phyloP scores from a whole-genome alignment of 2,113 vertebrate species.

The Forbesichthys agassizii region DNA sequence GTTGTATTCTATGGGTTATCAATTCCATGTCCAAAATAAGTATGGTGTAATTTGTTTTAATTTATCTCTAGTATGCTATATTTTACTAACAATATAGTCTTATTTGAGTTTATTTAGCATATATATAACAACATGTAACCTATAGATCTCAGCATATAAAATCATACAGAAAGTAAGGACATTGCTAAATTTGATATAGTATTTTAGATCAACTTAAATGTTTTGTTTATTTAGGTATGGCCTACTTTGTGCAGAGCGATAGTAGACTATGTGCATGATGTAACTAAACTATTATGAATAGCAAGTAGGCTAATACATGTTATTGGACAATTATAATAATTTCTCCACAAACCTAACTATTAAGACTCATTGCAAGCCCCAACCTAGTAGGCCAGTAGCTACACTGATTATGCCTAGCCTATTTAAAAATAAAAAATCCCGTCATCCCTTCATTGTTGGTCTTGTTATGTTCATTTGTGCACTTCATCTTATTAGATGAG shows the following conservation, averaged over 20 bases:
- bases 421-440: not conserved
- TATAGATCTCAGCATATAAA: no score
- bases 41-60: not conserved
- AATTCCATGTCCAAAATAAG: not conserved
- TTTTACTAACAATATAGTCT: not conserved
- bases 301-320: not conserved
- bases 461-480: constrained; percentile 37
- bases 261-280: no score
- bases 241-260: no score
- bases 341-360: not conserved
- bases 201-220: no score
- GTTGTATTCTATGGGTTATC: not conserved
- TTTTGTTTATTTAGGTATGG: no score
- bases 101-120: no score
- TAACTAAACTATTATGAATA: no score
- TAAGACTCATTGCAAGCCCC: no score
- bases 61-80: not conserved
- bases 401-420: constrained; percentile 6
- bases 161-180: no score
- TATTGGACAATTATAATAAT: constrained; percentile 7
- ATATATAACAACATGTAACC: no score
- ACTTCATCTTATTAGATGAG: constrained; percentile 49
- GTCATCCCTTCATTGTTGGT: constrained; percentile 24
- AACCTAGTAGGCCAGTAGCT: no score
- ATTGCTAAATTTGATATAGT: no score